Conservation (phyloP, 2,113 vertebrate species). For the Gopherus evgoodei region DNA sequence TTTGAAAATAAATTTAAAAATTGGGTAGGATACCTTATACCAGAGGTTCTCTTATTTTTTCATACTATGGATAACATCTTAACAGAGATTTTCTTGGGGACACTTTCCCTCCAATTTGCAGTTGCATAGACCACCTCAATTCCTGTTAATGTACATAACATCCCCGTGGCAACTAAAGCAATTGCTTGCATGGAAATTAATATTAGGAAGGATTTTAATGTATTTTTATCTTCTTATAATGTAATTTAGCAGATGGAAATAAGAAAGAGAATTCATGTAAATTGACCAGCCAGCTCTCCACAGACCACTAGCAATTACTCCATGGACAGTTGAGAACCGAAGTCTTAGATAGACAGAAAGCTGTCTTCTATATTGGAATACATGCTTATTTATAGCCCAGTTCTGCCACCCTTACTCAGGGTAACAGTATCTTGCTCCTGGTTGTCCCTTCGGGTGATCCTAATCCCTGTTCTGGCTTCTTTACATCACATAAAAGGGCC, state of each 20-base stretch:
- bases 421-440: not conserved
- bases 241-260: not conserved
- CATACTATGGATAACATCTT: not conserved
- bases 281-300: not conserved
- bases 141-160: rapidly evolving
- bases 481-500: not conserved
- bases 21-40: slow-evolving; percentile 16
- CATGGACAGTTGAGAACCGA: not conserved
- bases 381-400: not conserved
- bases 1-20: slow-evolving; percentile 46
- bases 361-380: not conserved
- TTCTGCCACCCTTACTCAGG: not conserved
- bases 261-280: not conserved
- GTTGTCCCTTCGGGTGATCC: not conserved
- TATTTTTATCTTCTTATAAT: not conserved
- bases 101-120: not conserved
- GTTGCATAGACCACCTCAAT: not conserved
- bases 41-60: slow-evolving; percentile 26
- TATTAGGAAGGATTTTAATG: not conserved
- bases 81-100: slow-evolving; percentile 4
- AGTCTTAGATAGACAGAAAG: not conserved
- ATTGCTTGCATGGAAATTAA: not conserved
- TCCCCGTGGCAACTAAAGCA: not conserved
- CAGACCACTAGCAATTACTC: not conserved
- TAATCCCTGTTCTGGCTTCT: not conserved